These are phyloP conservation scores for Tetramorium alpestre DNA, from an alignment of 1,140 invertebrate species.

Conservation along the genomic window DNA sequence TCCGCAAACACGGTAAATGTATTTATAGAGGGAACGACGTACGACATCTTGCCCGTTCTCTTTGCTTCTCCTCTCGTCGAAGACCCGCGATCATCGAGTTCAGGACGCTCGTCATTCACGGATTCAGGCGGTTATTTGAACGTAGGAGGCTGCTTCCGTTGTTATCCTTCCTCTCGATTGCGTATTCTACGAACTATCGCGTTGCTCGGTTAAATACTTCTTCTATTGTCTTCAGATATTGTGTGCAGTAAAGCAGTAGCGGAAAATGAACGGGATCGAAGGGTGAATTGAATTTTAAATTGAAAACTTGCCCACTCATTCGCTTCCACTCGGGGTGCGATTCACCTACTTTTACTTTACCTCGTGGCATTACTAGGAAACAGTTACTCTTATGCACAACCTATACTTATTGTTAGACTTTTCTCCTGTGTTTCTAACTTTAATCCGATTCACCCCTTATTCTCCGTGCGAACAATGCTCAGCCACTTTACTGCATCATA, in stretches of 20 bases:
- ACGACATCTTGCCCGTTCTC: conserved; percentile 78
- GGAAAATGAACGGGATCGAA: background rate
- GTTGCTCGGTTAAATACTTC: background rate
- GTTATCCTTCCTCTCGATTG: conserved; percentile 36
- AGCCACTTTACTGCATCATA: background rate
- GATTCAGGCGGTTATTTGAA: conserved; percentile 55
- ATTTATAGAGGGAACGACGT: conserved; percentile 83
- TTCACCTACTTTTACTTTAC: conserved; percentile 44
- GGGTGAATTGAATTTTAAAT: conserved; percentile 42
- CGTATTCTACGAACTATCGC: conserved; percentile 47
- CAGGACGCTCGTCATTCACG: conserved; percentile 61
- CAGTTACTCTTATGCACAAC: conserved; percentile 16
- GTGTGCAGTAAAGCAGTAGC: background rate
- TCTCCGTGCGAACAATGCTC: background rate
- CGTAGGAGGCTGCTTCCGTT: conserved; percentile 40
- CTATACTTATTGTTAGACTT: background rate
- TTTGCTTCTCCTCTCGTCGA: conserved; percentile 77
- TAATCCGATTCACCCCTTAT: background rate
- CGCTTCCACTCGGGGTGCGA: background rate
- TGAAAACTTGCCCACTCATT: background rate
- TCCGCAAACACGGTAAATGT: conserved; percentile 85
- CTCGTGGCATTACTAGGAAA: conserved; percentile 23
- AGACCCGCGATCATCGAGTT: conserved; percentile 72
- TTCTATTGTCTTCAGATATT: background rate
- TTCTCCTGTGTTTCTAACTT: conserved; percentile 19